Base-by-base conservation (phyloP, 1,140 invertebrate species). In the Dendroctonus ponderosae region DNA sequence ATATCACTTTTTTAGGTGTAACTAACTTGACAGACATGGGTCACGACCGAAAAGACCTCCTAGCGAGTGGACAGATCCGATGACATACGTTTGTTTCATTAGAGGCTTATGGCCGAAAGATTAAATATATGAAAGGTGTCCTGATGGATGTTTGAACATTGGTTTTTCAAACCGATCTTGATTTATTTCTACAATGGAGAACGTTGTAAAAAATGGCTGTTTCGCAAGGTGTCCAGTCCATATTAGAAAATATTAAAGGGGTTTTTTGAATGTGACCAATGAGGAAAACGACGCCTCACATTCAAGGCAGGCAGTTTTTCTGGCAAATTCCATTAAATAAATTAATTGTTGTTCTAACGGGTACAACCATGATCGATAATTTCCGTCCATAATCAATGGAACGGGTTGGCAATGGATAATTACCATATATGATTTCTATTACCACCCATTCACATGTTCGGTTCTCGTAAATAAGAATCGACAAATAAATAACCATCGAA, bases 401-500 rank as follows among this genome's bases (percentile, higher is more conserved):
- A 56, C 62, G 52, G 49, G 62, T 57, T 56, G 14, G 12, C 38
- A 39, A 42, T 6, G 15, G 38, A 56, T 64, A 64, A 64, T 56
- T 64, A 64, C 53, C 62, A 64, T 64, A 64, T 56, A 56, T 49
- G 53, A 64, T 64, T 56, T 57, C 53, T 48, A 64, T 56, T 64
- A 64, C 62, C 53, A 48, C 62, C 62, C 62, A 64, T 64, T 64
- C 56, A 54, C 62, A 64, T 56, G 62, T 56, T 57, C 11, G 43
- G 42, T 5, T 48, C 52, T 46, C 53, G 26, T 64, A 64, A 64
- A 64, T 56, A 64, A 64, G 52, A 49, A 49, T 46, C 43, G 53
- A 26, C 15, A 50, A 64, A 64, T 64, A 64, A 64, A 64, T 64
- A 64, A 52, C 43, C 14, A 56, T 37, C 39, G 48, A 48, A 56